phyloP scores from a whole-genome alignment of 2,888 invertebrate genomes.

The Volucella inanis region DNA sequence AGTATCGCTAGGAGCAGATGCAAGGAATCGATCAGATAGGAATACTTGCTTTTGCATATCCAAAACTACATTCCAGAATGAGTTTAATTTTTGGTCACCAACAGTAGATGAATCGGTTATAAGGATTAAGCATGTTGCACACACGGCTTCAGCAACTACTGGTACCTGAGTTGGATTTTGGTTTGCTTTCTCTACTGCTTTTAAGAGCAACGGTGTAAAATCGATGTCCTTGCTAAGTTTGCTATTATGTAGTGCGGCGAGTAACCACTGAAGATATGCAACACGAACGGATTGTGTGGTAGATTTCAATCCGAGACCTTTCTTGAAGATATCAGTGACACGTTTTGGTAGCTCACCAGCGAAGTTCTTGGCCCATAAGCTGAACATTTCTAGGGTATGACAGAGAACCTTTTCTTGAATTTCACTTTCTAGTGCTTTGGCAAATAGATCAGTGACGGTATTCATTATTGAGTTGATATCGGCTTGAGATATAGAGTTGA shows the following conservation, averaged over 20 bases:
- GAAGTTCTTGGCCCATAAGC: conserved; percentile 90
- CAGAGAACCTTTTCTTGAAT: conserved; percentile 96
- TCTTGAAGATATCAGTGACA: conserved; percentile 88
- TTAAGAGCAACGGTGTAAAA: conserved; percentile 87
- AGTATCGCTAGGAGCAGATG: conserved; percentile 88
- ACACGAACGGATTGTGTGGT: conserved; percentile 90
- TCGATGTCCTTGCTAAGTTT: conserved; percentile 82
- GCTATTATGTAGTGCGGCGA: conserved; percentile 86
- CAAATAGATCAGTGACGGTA: conserved; percentile 87
- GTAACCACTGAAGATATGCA: conserved; percentile 90
- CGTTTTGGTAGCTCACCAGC: conserved; percentile 86
- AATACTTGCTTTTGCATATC: conserved; percentile 91
- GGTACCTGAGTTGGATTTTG: conserved; percentile 89
- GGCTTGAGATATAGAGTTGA: conserved; percentile 86
- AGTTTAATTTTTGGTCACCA: conserved; percentile 82
- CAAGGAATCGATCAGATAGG: conserved; percentile 91
- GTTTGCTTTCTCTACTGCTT: conserved; percentile 89
- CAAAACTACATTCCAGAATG: conserved; percentile 88
- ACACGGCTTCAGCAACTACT: conserved; percentile 88
- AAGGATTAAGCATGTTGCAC: conserved; percentile 87
- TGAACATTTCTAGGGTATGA: conserved; percentile 91
- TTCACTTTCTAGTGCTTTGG: conserved; percentile 92
- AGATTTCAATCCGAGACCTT: conserved; percentile 89
- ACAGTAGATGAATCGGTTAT: conserved; percentile 85
- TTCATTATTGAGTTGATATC: conserved; percentile 86